phyloP scores from a whole-genome alignment of 2,113 vertebrate genomes.

The Garra rufa region DNA sequence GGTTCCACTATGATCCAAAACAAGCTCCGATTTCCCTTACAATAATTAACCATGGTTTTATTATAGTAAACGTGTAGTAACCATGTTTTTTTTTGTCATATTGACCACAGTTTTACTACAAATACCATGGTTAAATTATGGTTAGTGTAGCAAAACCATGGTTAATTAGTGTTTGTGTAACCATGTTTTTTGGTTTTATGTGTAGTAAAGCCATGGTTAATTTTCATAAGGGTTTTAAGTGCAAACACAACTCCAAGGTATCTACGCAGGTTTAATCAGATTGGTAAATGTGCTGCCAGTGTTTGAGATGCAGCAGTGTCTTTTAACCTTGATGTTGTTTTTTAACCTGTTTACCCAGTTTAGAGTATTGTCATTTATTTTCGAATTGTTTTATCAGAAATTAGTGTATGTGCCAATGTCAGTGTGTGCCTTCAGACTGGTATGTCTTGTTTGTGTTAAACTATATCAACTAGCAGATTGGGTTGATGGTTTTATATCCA shows the following conservation, averaged over 20 bases:
- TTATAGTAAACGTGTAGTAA: too few species aligned
- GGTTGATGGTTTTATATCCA: conserved; percentile 50
- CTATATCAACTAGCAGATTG: conserved; percentile 40
- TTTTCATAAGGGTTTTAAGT: too few species aligned
- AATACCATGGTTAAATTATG: too few species aligned
- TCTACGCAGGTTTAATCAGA: background rate
- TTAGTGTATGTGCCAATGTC: conserved; percentile 49
- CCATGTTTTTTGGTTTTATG: too few species aligned
- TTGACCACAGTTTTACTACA: too few species aligned
- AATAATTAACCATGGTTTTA: too few species aligned
- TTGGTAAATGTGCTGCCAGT: conserved; percentile 8
- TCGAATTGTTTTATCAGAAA: conserved; percentile 7
- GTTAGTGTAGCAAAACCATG: too few species aligned
- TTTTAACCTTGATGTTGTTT: background rate
- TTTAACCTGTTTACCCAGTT: background rate
- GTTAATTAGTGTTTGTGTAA: too few species aligned
- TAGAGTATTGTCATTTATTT: background rate
- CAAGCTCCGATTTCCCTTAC: background rate
- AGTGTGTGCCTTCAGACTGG: conserved; percentile 60
- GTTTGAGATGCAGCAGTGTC: background rate
- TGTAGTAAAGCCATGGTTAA: too few species aligned
- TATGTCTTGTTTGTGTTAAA: conserved; percentile 54
- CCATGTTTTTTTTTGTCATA: too few species aligned
- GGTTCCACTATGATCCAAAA: background rate
- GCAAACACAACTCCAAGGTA: background rate